Evolutionary conservation across 1,140 invertebrate species (phyloP), one percentile per base, ranked within the genome.

Genomic region (Drosophila lowei): DNA sequence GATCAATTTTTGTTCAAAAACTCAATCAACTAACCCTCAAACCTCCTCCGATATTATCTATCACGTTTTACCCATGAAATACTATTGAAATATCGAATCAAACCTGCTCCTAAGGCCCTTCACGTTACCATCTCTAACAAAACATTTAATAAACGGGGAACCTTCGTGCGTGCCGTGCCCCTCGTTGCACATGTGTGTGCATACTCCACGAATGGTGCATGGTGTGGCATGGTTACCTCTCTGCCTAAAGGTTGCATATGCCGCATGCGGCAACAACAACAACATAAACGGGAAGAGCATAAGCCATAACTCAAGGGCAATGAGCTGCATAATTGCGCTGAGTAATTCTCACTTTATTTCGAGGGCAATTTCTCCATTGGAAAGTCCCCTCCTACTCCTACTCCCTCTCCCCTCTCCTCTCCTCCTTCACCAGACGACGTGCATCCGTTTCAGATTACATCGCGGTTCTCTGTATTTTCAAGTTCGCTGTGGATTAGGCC

Each of bases 251-350:
- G 72, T 76, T 70, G 73, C 72, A 65, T 70, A 73, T 76, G 71
- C 53, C 53, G 38, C 56, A 38, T 28, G 53, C 66, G 59, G 43
- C 63, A 74, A 65, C 67, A 65, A 61, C 50, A 67, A 53, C n/a
- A 30, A 30, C 30, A 30, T 56, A 41, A 68, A 68, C 63, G 9
- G 11, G 34, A 38, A 23, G 23, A 70, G 34, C 66, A 38, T 52
- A 57, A 49, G 64, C 83, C 65, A 88, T 88, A 88, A 85, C 77
- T 86, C 81, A 86, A 88, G 70, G 81, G 81, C 81, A 88, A 88
- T 88, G 81, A 88, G 77, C 81, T 86, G 81, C 77, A 88, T 86
- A 86, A 86, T 86, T 88, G 81, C 78, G 81, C 83, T 88, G 81
- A 86, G 81, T 86, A 86, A 88, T 86, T 86, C 83, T 86, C 83